These are phyloP conservation scores for Opisthocomus hoazin DNA, from an alignment of 2,113 vertebrate species.

Conservation along the genomic window DNA sequence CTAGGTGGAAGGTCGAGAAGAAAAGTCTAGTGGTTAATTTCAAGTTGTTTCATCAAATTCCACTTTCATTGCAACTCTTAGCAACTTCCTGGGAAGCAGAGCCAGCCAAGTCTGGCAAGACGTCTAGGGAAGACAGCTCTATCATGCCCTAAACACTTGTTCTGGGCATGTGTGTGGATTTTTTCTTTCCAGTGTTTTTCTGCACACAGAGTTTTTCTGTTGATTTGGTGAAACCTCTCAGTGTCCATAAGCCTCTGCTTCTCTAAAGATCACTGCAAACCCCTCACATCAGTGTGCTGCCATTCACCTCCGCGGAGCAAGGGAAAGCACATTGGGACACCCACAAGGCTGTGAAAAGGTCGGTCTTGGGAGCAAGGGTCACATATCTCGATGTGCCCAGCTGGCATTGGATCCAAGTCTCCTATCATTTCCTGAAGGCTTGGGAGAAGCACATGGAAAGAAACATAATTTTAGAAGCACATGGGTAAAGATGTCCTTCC, in stretches of 20 bases:
- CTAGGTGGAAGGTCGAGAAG: neutral
- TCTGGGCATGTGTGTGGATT: neutral
- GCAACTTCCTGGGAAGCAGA: neutral
- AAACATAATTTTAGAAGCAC: neutral
- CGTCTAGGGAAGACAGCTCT: neutral
- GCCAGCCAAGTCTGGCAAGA: neutral
- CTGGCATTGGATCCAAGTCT: neutral
- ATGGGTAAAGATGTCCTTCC: neutral
- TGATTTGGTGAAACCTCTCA: neutral
- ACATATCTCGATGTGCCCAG: neutral
- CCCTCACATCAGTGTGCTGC: neutral
- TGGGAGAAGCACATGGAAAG: neutral
- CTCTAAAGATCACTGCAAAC: neutral
- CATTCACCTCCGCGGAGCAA: neutral
- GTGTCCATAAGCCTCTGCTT: neutral
- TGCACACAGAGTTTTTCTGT: neutral
- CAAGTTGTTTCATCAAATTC: neutral
- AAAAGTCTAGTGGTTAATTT: neutral
- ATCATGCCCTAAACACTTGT: neutral
- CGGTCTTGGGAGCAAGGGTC: neutral
- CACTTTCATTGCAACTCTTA: neutral
- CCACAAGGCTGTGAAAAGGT: neutral
- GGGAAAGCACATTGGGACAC: neutral
- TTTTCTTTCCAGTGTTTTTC: neutral
- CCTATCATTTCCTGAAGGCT: rapidly evolving